phyloP scores from a whole-genome alignment of 1,140 invertebrate genomes.

The Bombus confusus region DNA sequence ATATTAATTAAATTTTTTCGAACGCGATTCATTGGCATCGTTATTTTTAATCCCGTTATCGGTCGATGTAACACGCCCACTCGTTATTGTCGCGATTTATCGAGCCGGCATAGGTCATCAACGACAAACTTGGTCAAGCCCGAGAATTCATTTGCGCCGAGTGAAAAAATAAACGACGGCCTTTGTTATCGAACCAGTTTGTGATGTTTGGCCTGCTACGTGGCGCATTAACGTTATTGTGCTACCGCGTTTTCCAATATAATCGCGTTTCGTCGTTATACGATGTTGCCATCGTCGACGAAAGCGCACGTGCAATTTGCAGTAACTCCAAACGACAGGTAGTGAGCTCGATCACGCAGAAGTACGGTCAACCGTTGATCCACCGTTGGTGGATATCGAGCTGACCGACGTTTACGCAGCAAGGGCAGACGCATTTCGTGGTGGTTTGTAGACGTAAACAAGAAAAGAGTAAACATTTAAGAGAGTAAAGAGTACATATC shows the following conservation, averaged over 20 bases:
- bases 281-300: conserved; percentile 20
- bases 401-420: conserved; percentile 1
- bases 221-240: neutral
- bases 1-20: conserved; percentile 27
- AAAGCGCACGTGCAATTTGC: conserved; percentile 62
- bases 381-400: conserved; percentile 1
- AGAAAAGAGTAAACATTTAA: neutral
- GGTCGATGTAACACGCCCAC: neutral
- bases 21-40: conserved; percentile 17
- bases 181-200: conserved; percentile 30
- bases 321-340: conserved; percentile 50
- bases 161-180: neutral
- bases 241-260: conserved; percentile 18
- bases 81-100: conserved; percentile 35
- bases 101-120: neutral
- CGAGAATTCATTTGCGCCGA: conserved; percentile 11
- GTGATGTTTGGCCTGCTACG: neutral
- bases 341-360: conserved; percentile 44
- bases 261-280: conserved; percentile 32
- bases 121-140: conserved; percentile 37
- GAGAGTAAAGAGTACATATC: neutral
- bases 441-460: conserved; percentile 8
- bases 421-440: conserved; percentile 8
- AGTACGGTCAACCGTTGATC: conserved; percentile 35
- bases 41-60: conserved; percentile 37